These are phyloP conservation scores for Meiosimyza decipiens DNA, from an alignment of 2,888 invertebrate species.

Conservation along the genomic window DNA sequence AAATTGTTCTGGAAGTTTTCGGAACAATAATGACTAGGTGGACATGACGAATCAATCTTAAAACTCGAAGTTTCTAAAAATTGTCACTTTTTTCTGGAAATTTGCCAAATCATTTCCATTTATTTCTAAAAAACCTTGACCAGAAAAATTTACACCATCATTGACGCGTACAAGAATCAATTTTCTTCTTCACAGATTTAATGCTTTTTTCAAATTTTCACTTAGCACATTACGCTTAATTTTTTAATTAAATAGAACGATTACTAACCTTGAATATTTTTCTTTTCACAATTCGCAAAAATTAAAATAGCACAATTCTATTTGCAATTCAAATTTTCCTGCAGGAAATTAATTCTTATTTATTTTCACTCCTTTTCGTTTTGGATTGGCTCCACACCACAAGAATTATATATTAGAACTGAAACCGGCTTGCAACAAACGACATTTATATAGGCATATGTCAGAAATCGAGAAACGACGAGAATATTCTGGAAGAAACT, in stretches of 20 bases:
- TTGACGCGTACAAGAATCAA: no score
- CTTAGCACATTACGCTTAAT: background rate
- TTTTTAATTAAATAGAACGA: conserved; percentile 1
- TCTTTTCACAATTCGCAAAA: conserved; percentile 43
- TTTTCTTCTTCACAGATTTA: no score
- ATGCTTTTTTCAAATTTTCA: background rate
- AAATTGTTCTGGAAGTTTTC: background rate
- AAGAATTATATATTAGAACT: conserved; percentile 55
- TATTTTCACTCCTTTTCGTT: conserved; percentile 34
- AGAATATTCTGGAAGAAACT: conserved; percentile 57
- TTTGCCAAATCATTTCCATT: background rate
- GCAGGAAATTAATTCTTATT: conserved; percentile 45
- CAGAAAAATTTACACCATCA: background rate
- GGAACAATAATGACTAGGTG: background rate
- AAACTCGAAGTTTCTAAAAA: background rate
- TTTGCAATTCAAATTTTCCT: conserved; percentile 45
- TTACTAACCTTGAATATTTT: conserved; percentile 54
- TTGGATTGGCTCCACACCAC: conserved; percentile 43
- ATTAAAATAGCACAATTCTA: conserved; percentile 44
- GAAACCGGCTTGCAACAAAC: conserved; percentile 46
- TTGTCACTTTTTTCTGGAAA: no score
- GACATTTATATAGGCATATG: conserved; percentile 53
- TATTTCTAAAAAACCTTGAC: background rate
- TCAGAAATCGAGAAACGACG: conserved; percentile 54
- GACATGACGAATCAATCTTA: no score